phyloP scores from a whole-genome alignment of 2,888 invertebrate species.

The Polyommatus icarus region DNA sequence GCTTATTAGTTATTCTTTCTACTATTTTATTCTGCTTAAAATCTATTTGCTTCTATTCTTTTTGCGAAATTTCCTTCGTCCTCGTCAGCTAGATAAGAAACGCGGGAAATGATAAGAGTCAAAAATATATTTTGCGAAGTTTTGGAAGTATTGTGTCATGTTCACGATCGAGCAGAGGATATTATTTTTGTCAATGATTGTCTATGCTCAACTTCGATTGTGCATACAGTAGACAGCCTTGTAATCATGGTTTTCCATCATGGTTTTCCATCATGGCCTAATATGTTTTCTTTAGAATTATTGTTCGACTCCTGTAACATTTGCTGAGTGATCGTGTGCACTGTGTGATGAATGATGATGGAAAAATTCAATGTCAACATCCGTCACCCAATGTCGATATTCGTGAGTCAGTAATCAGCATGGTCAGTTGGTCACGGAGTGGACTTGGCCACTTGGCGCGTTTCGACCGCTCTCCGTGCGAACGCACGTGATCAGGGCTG shows the following conservation, averaged over 20 bases:
- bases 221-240: no score
- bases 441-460: constrained; percentile 7
- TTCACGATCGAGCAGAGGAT: no score
- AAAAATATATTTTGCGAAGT: not conserved
- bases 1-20: not conserved
- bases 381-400: not conserved
- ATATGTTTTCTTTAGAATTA: no score
- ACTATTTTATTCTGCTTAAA: not conserved
- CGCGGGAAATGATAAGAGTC: not conserved
- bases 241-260: no score
- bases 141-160: no score
- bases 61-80: not conserved
- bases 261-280: no score
- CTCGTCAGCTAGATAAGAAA: not conserved
- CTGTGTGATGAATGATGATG: not conserved
- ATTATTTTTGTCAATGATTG: no score
- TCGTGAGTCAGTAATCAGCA: not conserved
- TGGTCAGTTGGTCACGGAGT: not conserved
- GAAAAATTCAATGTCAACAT: constrained; percentile 15
- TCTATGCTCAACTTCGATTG: no score
- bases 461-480: not conserved
- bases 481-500: not conserved
- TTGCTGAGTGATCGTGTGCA: no score
- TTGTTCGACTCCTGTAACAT: no score
- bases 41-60: not conserved